Percentiles rank a stretch among this genome's conserved stretches.
phyloP scores from a whole-genome alignment of 2,888 invertebrate species.

The Lysandra coridon region DNA sequence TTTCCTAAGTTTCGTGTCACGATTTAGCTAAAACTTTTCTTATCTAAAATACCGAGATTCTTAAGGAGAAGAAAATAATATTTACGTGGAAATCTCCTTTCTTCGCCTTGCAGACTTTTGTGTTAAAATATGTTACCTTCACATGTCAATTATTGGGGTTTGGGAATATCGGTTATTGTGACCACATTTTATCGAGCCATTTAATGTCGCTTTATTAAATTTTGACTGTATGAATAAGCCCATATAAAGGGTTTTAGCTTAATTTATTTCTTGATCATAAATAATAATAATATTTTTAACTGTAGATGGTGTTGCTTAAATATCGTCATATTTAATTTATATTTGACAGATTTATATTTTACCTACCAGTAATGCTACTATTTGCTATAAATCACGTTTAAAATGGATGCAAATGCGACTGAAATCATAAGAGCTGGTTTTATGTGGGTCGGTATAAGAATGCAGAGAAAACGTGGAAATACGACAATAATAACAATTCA shows the following conservation, averaged over 20 bases:
- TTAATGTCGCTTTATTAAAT: too few species aligned
- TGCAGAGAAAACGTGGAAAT: neutral
- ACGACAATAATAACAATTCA: neutral
- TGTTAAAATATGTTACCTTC: too few species aligned
- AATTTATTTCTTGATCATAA: too few species aligned
- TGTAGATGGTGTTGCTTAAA: neutral
- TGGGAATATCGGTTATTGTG: too few species aligned
- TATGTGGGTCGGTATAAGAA: conserved; percentile 5
- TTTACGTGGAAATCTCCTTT: too few species aligned
- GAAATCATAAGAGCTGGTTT: neutral
- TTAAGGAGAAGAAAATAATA: too few species aligned
- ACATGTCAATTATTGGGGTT: too few species aligned
- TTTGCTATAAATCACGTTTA: neutral
- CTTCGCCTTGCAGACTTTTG: too few species aligned
- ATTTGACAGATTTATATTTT: neutral
- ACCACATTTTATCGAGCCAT: too few species aligned
- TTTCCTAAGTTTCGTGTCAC: neutral
- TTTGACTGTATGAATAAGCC: too few species aligned
- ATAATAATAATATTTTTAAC: too few species aligned
- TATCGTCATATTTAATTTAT: neutral
- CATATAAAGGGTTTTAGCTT: neutral
- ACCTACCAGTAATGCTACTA: neutral
- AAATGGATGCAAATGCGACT: neutral
- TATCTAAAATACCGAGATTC: neutral
- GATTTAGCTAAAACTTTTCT: neutral